Base-by-base conservation (phyloP, 2,797 vertebrate species). In the Tadarida brasiliensis region DNA sequence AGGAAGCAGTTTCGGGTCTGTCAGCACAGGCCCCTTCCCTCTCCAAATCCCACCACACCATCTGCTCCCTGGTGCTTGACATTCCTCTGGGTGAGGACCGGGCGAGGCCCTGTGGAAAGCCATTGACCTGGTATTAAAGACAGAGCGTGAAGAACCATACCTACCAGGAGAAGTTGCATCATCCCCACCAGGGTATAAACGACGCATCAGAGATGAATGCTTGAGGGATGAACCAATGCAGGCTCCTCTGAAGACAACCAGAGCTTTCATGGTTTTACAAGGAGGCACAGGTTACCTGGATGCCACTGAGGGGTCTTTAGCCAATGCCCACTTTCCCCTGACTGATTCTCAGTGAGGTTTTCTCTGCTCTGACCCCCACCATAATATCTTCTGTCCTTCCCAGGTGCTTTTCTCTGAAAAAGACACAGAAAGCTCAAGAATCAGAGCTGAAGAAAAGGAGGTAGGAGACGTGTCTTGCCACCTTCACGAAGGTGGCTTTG, bases 371-470 rank as follows among this genome's bases (percentile, higher is more conserved):
- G 8, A 70, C 9, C 17, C 44, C 12, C 0, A 10, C 17, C 35
- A 44, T 35, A 65, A 33, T 63, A 30, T 71, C 92, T 94, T 84
- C 24, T 84, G 33, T 95, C 14, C 51, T 49, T 63, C 49, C 10
- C 20, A 97, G 92, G 68, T 91, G 24, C 82, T 95, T 73, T 61
- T 59, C 30, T 82, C 77, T 87, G 95, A 95, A 87, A 92, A 94
- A 91, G 95, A 92, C 9, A 77, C 22, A 14, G 84, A 35, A 65
- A 65, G 2, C 24, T 81, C 92, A 59, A 76, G 22, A 73, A 33
- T 20, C 47, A 93, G 80, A 39, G 56, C 12, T 17, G 89, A 90
- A 84, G 92, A 49, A 39, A 39, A 94, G 56, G 63, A 92, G 85
- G 89, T 87, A 19, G 30, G 84, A 82, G 44, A 68, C 51, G 2